Conservation (phyloP, 2,888 invertebrate species). For the Drosophila algonquin region DNA sequence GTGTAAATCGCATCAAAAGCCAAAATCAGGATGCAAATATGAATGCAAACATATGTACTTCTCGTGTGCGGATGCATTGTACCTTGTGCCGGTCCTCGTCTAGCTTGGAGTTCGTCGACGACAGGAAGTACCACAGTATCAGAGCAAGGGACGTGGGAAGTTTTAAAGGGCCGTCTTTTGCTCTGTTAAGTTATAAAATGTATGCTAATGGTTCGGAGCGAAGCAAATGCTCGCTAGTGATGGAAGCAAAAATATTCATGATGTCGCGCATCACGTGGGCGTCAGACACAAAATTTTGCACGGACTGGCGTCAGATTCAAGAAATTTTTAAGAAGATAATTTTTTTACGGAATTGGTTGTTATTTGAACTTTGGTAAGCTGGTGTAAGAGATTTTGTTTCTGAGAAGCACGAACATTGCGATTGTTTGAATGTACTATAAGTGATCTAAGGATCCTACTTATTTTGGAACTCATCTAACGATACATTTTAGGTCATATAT, state of each 20-base stretch:
- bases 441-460: too few species aligned
- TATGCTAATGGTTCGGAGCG: conserved; percentile 63
- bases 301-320: too few species aligned
- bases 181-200: conserved; percentile 54
- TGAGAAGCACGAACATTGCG: too few species aligned
- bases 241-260: conserved; percentile 44
- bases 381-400: too few species aligned
- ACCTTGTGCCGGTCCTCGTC: not conserved
- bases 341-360: too few species aligned
- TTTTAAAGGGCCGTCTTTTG: not conserved
- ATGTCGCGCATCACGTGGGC: not conserved
- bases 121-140: conserved; percentile 38
- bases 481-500: not conserved
- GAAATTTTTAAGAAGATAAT: too few species aligned
- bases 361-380: too few species aligned
- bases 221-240: conserved; percentile 33
- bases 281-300: too few species aligned
- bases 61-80: conserved; percentile 36
- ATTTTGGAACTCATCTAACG: not conserved
- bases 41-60: conserved; percentile 31
- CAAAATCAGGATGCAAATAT: too few species aligned
- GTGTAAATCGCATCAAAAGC: conserved; percentile 66
- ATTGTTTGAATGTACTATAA: too few species aligned
- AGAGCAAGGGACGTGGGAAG: conserved; percentile 6
- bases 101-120: conserved; percentile 22